Conservation (phyloP, 2,797 vertebrate genomes). For the Danio kyathit region DNA sequence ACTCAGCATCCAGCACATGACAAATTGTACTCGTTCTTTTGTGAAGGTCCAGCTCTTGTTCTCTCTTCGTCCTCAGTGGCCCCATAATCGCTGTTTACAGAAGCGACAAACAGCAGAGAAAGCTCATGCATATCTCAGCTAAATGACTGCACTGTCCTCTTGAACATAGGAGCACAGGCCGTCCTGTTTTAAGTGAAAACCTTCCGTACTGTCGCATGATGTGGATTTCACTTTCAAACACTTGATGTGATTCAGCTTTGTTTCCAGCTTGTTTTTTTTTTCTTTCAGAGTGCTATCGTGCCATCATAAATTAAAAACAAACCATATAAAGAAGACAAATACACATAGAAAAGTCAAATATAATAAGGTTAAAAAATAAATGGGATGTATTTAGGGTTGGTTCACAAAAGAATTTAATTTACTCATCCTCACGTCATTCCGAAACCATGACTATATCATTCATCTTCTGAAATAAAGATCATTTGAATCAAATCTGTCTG, state of each 20-base stretch:
- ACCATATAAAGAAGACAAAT: background rate
- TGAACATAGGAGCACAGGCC: slow-evolving; percentile 19
- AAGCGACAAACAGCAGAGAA: slow-evolving; percentile 49
- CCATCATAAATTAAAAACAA: slow-evolving; percentile 6
- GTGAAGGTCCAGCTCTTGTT: slow-evolving; percentile 81
- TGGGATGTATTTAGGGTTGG: background rate
- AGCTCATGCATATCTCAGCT: slow-evolving; percentile 47
- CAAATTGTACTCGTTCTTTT: slow-evolving; percentile 81
- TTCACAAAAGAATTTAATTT: background rate
- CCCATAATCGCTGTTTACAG: slow-evolving; percentile 50
- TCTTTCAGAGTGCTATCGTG: background rate
- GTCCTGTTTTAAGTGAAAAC: slow-evolving; percentile 36
- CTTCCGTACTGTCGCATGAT: slow-evolving; percentile 12
- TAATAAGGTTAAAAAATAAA: background rate
- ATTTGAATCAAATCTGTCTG: too few relatives aligned
- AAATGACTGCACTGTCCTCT: slow-evolving; percentile 37
- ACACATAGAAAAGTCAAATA: background rate
- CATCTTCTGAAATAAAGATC: too few relatives aligned
- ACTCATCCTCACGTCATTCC: background rate
- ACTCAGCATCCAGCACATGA: slow-evolving; percentile 84
- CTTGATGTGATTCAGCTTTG: slow-evolving; percentile 24
- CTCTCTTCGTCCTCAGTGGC: slow-evolving; percentile 68
- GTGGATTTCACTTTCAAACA: slow-evolving; percentile 18
- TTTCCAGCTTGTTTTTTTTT: background rate
- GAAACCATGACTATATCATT: too few relatives aligned